phyloP scores from a whole-genome alignment of 2,113 vertebrate species.

The Rhombomys opimus region DNA sequence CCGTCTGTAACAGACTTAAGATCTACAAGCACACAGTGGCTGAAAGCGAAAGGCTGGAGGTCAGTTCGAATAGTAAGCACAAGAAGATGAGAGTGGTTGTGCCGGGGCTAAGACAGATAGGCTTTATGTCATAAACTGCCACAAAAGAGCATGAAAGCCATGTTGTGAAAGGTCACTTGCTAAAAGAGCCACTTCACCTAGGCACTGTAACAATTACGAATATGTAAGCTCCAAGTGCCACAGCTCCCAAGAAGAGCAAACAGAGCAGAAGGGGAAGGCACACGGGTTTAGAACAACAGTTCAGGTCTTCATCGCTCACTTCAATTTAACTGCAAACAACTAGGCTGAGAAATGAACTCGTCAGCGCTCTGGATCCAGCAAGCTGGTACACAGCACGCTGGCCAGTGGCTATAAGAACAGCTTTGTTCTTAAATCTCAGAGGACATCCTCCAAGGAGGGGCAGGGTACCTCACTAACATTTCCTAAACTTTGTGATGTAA shows the following conservation, averaged over 20 bases:
- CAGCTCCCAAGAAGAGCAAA: background rate
- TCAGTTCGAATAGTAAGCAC: background rate
- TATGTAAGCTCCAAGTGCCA: background rate
- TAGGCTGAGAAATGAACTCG: background rate
- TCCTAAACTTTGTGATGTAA: background rate
- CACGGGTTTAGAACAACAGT: background rate
- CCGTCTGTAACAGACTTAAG: background rate
- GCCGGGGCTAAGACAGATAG: background rate
- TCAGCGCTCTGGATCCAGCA: background rate
- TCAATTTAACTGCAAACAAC: background rate
- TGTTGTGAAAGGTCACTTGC: background rate
- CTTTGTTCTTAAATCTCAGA: background rate
- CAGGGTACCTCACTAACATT: no score
- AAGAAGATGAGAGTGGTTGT: background rate
- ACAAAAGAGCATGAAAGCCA: no score
- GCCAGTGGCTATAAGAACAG: fast-evolving
- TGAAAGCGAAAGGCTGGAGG: background rate
- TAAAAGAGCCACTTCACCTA: background rate
- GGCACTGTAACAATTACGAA: no score
- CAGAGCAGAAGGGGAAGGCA: background rate
- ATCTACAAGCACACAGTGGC: background rate
- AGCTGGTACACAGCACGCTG: no score
- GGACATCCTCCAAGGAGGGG: background rate
- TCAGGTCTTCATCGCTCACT: background rate
- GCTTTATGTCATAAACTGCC: no score